phyloP scores from a whole-genome alignment of 2,113 vertebrate genomes.

The Rhynchomys soricoides region DNA sequence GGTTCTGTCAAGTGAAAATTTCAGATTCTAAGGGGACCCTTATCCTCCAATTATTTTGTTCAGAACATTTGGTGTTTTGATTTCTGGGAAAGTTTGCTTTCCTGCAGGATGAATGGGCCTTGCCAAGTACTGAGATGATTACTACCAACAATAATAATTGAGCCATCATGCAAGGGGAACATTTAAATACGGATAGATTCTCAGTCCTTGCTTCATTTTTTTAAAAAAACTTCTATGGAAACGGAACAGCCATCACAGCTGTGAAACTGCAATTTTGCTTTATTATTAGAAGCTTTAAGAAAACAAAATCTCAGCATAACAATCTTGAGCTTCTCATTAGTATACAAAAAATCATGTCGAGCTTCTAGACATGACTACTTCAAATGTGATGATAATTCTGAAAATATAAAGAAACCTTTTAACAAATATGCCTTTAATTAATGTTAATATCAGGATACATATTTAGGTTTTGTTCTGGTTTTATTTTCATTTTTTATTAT shows the following conservation, averaged over 20 bases:
- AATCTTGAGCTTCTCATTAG: constrained; percentile 16
- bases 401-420: neutral
- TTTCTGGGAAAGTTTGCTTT: constrained; percentile 75
- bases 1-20: constrained; percentile 77
- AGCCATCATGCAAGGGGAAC: constrained; percentile 43
- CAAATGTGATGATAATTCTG: constrained; percentile 8
- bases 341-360: neutral
- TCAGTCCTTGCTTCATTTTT: constrained; percentile 55
- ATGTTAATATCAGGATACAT: neutral
- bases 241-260: constrained; percentile 46
- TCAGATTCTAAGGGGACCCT: constrained; percentile 64
- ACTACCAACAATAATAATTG: constrained; percentile 73
- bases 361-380: neutral
- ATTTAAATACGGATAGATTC: constrained; percentile 61
- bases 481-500: neutral
- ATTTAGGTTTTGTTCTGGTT: accelerated
- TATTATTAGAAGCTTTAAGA: constrained; percentile 65
- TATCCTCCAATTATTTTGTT: constrained; percentile 67
- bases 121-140: constrained; percentile 76
- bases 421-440: neutral
- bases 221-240: constrained; percentile 42
- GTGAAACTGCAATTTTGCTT: constrained; percentile 44
- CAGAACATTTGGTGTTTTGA: constrained; percentile 71
- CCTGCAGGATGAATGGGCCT: constrained; percentile 56
- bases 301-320: constrained; percentile 57